phyloP scores from a whole-genome alignment of 2,113 vertebrate genomes.

The Tretioscincus oriximinensis region DNA sequence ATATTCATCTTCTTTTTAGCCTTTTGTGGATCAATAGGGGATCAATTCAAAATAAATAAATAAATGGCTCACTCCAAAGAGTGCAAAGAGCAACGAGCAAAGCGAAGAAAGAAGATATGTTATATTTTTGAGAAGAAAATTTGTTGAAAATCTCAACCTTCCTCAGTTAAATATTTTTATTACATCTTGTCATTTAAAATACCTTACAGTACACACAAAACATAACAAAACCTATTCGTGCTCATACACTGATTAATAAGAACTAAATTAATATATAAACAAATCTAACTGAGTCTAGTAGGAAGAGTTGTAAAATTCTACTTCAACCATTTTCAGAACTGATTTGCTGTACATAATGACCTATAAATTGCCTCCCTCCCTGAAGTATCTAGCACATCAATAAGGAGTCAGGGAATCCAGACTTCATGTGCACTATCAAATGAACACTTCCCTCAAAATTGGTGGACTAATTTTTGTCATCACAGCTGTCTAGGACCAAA shows the following conservation, averaged over 20 bases:
- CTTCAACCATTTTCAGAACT: no score
- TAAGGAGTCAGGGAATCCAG: constrained; percentile 35
- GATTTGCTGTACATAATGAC: not conserved
- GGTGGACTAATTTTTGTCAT: accelerated
- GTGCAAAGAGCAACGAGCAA: not conserved
- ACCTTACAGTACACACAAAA: no score
- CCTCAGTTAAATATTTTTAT: no score
- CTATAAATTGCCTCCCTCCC: constrained; percentile 20
- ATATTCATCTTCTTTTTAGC: not conserved
- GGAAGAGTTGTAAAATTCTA: no score
- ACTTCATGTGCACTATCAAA: constrained; percentile 7
- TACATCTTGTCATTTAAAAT: no score
- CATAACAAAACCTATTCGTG: no score
- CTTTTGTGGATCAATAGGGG: not conserved
- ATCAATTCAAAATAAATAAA: no score
- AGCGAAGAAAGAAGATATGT: no score
- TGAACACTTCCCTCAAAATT: not conserved
- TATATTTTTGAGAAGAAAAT: not conserved
- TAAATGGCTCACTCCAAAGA: no score
- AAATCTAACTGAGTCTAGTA: no score
- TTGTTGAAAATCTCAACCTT: not conserved
- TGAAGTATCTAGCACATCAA: constrained; percentile 10
- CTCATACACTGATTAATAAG: no score
- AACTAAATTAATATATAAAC: no score
- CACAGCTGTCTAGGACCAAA: not conserved